Percentiles rank a stretch among this genome's conserved stretches.
Evolutionary conservation across 2,888 invertebrate genomes (phyloP).

Genomic region (Strigamia maritima): DNA sequence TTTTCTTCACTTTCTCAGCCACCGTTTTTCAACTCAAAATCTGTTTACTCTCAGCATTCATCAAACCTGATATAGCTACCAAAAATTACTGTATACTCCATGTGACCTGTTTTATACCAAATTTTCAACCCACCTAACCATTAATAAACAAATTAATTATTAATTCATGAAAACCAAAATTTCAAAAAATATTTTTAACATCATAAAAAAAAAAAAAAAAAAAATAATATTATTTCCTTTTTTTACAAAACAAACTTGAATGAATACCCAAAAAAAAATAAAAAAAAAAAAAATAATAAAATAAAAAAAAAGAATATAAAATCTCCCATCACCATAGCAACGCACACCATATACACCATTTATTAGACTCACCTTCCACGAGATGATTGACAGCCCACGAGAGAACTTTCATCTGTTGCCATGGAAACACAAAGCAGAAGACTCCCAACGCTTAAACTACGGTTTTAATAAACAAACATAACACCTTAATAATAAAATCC

Average conservation of each 20-base stretch:
- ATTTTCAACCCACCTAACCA: neutral
- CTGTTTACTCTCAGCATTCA: neutral
- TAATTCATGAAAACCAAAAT: no score
- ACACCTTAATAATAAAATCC: neutral
- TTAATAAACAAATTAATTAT: no score
- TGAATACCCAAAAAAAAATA: neutral
- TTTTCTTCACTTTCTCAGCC: no score
- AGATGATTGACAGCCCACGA: neutral
- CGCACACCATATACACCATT: neutral
- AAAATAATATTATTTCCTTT: neutral
- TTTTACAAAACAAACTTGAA: no score
- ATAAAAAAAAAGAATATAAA: neutral
- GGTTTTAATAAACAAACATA: neutral
- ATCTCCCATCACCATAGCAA: neutral
- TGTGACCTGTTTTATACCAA: neutral
- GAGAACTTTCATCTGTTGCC: constrained; percentile 9
- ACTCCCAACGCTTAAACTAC: neutral
- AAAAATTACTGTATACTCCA: no score
- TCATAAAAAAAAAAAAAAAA: neutral
- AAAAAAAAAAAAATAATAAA: neutral
- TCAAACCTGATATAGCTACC: neutral
- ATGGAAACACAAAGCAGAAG: neutral
- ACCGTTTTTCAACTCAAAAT: no score
- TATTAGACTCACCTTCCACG: constrained; percentile 3
- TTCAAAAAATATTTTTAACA: neutral